A percentile compares a stretch with the other conserved stretches of the same genome.
phyloP scores from a whole-genome alignment of 1,140 invertebrate species.

The Procambarus virginalis region DNA sequence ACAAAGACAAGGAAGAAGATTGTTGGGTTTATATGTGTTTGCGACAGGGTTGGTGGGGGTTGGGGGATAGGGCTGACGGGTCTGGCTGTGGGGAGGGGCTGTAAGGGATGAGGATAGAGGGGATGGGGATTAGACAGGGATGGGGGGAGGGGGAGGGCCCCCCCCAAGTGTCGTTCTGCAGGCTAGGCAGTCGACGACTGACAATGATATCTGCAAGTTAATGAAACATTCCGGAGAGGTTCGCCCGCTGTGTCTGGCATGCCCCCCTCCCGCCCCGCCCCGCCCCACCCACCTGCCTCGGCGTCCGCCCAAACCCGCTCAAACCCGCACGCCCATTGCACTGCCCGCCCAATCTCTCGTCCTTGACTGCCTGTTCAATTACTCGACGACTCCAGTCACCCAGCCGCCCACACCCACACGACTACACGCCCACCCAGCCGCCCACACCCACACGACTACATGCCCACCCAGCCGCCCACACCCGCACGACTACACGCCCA shows the following conservation, averaged over 20 bases:
- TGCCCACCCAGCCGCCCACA: too few species aligned
- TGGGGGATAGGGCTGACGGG: background rate
- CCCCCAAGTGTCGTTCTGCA: too few species aligned
- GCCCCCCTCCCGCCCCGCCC: background rate
- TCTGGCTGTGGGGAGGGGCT: background rate
- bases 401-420: background rate
- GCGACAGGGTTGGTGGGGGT: background rate
- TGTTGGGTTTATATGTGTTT: too few species aligned
- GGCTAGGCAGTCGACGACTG: background rate
- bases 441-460: background rate
- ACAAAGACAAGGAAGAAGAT: too few species aligned
- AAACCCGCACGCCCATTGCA: too few species aligned
- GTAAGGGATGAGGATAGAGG: background rate
- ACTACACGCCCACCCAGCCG: background rate
- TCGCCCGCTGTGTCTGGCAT: slow-evolving; percentile 30
- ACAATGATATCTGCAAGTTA: slow-evolving; percentile 43
- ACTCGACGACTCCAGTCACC: too few species aligned
- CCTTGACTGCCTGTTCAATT: too few species aligned
- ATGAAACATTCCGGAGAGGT: slow-evolving; percentile 39
- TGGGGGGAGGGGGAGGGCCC: too few species aligned
- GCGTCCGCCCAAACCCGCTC: background rate
- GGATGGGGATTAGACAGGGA: too few species aligned
- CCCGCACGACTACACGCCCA: too few species aligned
- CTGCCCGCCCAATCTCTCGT: background rate
- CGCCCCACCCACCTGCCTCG: background rate